Percentiles rank a stretch among this genome's conserved stretches.
Conservation (phyloP, 2,113 vertebrate genomes). For the Oryzias curvinotus region DNA sequence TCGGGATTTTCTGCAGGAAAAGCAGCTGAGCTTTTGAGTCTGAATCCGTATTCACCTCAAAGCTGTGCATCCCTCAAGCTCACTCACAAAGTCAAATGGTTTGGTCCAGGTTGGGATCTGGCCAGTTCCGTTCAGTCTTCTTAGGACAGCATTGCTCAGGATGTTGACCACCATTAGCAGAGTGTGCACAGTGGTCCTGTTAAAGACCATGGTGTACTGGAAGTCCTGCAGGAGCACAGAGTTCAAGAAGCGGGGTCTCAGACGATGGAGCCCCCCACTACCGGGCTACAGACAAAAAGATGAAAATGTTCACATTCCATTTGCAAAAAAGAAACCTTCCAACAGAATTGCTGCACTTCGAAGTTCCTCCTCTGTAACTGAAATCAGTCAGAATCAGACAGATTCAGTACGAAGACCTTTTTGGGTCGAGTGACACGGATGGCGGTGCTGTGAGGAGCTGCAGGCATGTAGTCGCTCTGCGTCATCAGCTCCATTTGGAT, state of each 20-base stretch:
- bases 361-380: too few relatives aligned
- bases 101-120: conserved; percentile 89
- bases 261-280: background rate
- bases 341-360: too few relatives aligned
- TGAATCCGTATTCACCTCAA: too few relatives aligned
- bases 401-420: conserved; percentile 73
- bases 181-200: conserved; percentile 93
- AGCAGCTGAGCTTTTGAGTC: background rate
- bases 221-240: conserved; percentile 75
- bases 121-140: conserved; percentile 81
- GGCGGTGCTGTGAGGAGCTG: conserved; percentile 89
- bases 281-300: background rate
- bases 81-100: conserved; percentile 84
- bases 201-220: conserved; percentile 82
- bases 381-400: background rate
- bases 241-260: background rate
- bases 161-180: conserved; percentile 89
- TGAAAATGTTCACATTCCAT: background rate
- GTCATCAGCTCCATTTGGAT: conserved; percentile 85
- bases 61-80: background rate
- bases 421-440: conserved; percentile 82
- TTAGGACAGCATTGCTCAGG: conserved; percentile 90
- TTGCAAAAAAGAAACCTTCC: too few relatives aligned
- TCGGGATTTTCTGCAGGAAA: conserved; percentile 71
- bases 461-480: conserved; percentile 82